These are phyloP conservation scores for Eupithecia subumbrata DNA, from an alignment of 2,888 invertebrate species.

Conservation along the genomic window DNA sequence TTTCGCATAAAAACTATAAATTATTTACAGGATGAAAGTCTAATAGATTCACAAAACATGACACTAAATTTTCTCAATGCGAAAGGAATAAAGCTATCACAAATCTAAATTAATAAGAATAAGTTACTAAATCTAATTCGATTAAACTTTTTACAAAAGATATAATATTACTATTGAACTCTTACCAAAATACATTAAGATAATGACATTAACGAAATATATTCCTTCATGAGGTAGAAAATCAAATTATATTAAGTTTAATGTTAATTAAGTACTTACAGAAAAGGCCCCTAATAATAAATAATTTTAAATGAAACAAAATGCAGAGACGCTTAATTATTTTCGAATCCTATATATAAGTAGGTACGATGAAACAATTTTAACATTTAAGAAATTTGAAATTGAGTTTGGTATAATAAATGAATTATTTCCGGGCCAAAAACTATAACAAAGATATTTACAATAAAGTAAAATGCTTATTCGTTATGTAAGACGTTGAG, in stretches of 20 bases:
- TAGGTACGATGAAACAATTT: no score
- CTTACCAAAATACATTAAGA: slow-evolving; percentile 44
- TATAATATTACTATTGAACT: slow-evolving; percentile 35
- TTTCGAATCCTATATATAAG: no score
- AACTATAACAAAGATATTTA: slow-evolving; percentile 3
- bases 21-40: slow-evolving; percentile 38
- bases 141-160: slow-evolving; percentile 59
- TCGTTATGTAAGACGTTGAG: slow-evolving; percentile 34
- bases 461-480: neutral
- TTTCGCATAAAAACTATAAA: slow-evolving; percentile 19
- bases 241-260: slow-evolving; percentile 61
- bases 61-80: slow-evolving; percentile 40
- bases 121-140: slow-evolving; percentile 67
- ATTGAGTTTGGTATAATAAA: neutral
- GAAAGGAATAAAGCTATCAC: slow-evolving; percentile 74
- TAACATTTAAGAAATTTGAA: neutral
- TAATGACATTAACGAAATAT: slow-evolving; percentile 54
- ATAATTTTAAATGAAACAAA: neutral
- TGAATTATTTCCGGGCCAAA: neutral
- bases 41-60: slow-evolving; percentile 39
- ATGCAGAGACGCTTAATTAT: neutral
- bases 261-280: slow-evolving; percentile 51
- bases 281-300: slow-evolving; percentile 41
- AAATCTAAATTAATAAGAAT: slow-evolving; percentile 78
- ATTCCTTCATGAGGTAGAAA: slow-evolving; percentile 79